A percentile compares a stretch with the other conserved stretches of the same genome.
These are phyloP conservation scores for Chloroceryle amazona DNA, from an alignment of 2,797 vertebrate genomes.

Conservation along the genomic window DNA sequence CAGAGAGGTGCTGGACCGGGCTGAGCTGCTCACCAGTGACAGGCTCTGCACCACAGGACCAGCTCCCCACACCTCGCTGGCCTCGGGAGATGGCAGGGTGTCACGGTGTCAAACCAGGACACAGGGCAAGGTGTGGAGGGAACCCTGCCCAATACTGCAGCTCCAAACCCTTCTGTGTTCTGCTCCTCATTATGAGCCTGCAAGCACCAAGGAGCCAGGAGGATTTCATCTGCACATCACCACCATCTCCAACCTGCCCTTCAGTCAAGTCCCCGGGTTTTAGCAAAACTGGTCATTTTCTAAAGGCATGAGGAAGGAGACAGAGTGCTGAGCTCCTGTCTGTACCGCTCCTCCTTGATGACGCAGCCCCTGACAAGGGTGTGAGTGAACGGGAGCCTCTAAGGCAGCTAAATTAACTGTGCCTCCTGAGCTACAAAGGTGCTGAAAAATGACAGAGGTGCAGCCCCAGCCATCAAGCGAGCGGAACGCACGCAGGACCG, in stretches of 20 bases:
- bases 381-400: fast-evolving
- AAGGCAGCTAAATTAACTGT: not conserved
- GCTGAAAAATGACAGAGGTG: fast-evolving
- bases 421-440: not conserved
- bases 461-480: not conserved
- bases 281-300: not conserved
- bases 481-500: fast-evolving
- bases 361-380: not conserved
- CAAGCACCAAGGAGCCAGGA: not conserved
- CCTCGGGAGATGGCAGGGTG: fast-evolving
- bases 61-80: not conserved
- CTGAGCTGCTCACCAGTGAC: fast-evolving
- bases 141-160: not conserved
- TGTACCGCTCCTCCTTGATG: not conserved
- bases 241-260: not conserved
- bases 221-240: fast-evolving
- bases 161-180: fast-evolving
- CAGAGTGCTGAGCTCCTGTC: not conserved
- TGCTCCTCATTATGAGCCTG: not conserved
- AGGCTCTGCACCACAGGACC: not conserved
- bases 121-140: fast-evolving
- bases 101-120: too few relatives aligned
- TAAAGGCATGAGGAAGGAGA: not conserved
- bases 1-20: fast-evolving
- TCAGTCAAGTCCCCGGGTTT: not conserved